These are phyloP conservation scores for Lordiphosa andalusiaca DNA, from an alignment of 2,888 invertebrate species.

Conservation along the genomic window DNA sequence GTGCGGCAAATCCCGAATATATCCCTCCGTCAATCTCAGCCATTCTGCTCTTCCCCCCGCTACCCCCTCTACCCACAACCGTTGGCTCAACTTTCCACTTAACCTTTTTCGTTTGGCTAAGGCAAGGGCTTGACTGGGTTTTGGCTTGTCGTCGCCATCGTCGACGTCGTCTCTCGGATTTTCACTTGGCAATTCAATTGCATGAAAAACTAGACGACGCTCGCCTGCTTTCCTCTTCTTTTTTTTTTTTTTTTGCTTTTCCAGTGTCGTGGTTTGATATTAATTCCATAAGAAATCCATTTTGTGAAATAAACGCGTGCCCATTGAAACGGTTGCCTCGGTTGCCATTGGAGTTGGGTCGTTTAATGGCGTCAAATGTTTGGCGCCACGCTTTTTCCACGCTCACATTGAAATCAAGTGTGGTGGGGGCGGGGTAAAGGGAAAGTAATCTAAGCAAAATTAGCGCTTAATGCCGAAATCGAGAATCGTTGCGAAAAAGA, in stretches of 20 bases:
- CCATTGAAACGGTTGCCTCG: conserved; percentile 55
- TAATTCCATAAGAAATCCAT: conserved; percentile 72
- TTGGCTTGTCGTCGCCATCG: conserved; percentile 37
- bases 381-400: conserved; percentile 49
- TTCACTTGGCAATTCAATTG: conserved; percentile 66
- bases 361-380: conserved; percentile 29
- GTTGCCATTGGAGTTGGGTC: conserved; percentile 16
- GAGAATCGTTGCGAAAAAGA: too few relatives aligned
- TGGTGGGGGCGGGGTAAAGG: too few relatives aligned
- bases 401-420: conserved; percentile 3
- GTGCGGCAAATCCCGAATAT: conserved; percentile 47
- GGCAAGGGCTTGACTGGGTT: conserved; percentile 13
- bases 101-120: conserved; percentile 58
- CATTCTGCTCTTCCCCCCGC: neutral
- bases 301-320: conserved; percentile 60
- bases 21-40: conserved; percentile 52
- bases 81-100: conserved; percentile 65
- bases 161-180: conserved; percentile 33
- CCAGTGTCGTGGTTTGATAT: conserved; percentile 55
- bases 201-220: conserved; percentile 42
- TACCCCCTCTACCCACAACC: neutral
- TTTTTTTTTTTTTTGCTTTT: conserved; percentile 10
- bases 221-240: conserved; percentile 4
- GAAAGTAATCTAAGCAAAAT: too few relatives aligned
- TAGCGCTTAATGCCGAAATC: too few relatives aligned